A percentile compares a stretch with the other conserved stretches of the same genome.
phyloP scores from a whole-genome alignment of 2,888 invertebrate species.

The Chromoteleia sp. region DNA sequence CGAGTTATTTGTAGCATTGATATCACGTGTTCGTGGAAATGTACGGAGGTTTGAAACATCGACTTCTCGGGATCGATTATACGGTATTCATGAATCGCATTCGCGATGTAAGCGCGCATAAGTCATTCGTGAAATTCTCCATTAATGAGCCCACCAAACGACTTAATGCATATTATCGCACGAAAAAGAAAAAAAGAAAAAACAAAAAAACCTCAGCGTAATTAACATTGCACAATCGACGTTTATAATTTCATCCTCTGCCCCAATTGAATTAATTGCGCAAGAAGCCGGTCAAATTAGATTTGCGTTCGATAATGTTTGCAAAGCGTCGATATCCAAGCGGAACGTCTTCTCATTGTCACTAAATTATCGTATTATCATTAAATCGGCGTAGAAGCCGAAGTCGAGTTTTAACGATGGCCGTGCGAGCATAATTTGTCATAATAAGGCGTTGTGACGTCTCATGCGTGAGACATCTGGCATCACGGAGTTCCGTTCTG shows the following conservation, averaged over 20 bases:
- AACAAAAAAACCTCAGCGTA: constrained; percentile 26
- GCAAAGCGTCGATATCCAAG: no score
- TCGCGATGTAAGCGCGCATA: constrained; percentile 56
- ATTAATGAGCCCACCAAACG: constrained; percentile 52
- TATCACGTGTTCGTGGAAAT: constrained; percentile 64
- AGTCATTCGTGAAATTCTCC: constrained; percentile 59
- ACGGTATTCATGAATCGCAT: constrained; percentile 62
- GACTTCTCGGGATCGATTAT: constrained; percentile 64
- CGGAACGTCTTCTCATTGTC: no score
- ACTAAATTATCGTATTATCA: no score
- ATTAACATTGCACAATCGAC: constrained; percentile 24
- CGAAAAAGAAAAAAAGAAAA: constrained; percentile 1
- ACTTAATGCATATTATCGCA: constrained; percentile 28
- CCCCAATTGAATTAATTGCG: neutral
- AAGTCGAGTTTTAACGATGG: constrained; percentile 7
- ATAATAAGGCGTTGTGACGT: constrained; percentile 39
- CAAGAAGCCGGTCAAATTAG: no score
- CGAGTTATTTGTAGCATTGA: constrained; percentile 61
- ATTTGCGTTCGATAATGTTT: no score
- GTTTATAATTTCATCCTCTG: constrained; percentile 8
- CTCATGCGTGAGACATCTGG: constrained; percentile 52
- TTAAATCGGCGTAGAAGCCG: neutral
- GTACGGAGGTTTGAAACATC: constrained; percentile 55
- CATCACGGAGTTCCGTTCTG: constrained; percentile 34
- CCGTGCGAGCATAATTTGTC: constrained; percentile 44